These are phyloP conservation scores for Takifugu flavidus DNA, from an alignment of 2,113 vertebrate genomes.

Conservation along the genomic window DNA sequence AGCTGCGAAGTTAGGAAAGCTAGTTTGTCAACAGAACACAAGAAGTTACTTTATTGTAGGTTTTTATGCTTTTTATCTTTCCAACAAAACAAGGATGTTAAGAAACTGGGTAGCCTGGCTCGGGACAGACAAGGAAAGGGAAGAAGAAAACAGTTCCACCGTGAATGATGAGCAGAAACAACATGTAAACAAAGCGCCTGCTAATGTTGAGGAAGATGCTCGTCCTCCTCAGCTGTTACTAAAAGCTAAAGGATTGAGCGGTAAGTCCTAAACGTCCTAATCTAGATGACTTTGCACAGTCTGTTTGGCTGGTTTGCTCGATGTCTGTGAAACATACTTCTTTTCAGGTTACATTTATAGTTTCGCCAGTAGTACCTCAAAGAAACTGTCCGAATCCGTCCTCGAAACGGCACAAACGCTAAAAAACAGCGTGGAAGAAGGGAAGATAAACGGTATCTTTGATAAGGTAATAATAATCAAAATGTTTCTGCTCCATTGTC, in stretches of 20 bases:
- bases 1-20: neutral
- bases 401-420: slow-evolving; percentile 86
- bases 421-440: slow-evolving; percentile 91
- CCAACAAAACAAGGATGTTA: slow-evolving; percentile 38
- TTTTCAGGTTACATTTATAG: slow-evolving; percentile 83
- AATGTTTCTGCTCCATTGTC: neutral
- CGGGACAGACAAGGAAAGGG: slow-evolving; percentile 16
- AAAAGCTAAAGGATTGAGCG: slow-evolving; percentile 21
- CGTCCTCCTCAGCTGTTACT: slow-evolving; percentile 6
- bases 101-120: slow-evolving; percentile 47
- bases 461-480: slow-evolving; percentile 77
- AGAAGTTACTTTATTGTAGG: neutral
- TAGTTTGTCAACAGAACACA: no score
- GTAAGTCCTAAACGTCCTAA: slow-evolving; percentile 24
- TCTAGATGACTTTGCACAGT: no score
- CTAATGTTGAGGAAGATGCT: neutral
- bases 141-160: slow-evolving; percentile 9
- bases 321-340: neutral
- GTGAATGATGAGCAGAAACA: neutral
- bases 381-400: slow-evolving; percentile 89
- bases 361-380: slow-evolving; percentile 86
- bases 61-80: neutral
- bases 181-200: slow-evolving; percentile 14
- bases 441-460: slow-evolving; percentile 87
- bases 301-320: no score